Conservation (phyloP, 2,888 invertebrate species). For the Xestia xanthographa region DNA sequence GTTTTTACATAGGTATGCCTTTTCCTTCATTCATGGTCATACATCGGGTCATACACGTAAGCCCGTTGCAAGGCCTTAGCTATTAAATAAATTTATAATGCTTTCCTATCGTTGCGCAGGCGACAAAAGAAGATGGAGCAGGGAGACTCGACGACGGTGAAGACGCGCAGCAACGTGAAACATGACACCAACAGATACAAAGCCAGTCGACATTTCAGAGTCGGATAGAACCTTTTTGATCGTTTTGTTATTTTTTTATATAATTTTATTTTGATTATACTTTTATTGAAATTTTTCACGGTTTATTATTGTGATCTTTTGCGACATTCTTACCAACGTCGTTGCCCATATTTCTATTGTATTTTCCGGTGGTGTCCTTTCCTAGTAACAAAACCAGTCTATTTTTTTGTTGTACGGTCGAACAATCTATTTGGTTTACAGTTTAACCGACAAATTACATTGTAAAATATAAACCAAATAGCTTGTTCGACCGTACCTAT, state of each 20-base stretch:
- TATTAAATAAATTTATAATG: neutral
- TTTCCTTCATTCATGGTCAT: neutral
- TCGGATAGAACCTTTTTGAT: constrained; percentile 57
- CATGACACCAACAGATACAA: constrained; percentile 62
- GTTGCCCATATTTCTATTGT: neutral
- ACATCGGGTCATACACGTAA: neutral
- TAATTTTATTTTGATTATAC: constrained; percentile 48
- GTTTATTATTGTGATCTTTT: neutral
- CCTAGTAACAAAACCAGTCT: neutral
- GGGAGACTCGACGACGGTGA: constrained; percentile 70
- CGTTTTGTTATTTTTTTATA: constrained; percentile 22
- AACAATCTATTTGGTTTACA: too few species aligned
- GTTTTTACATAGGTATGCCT: neutral
- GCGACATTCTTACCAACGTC: neutral
- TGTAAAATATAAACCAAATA: too few species aligned
- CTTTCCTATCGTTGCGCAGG: constrained; percentile 64
- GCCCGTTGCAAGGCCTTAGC: neutral
- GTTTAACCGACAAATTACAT: too few species aligned
- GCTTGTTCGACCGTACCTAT: too few species aligned
- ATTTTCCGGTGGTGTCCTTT: neutral
- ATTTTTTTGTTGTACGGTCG: neutral
- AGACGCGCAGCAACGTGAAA: constrained; percentile 58
- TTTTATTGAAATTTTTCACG: constrained; percentile 9
- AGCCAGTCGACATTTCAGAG: constrained; percentile 65
- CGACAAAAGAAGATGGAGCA: constrained; percentile 75